phyloP scores from a whole-genome alignment of 1,140 invertebrate species.

The Phortica variegata region DNA sequence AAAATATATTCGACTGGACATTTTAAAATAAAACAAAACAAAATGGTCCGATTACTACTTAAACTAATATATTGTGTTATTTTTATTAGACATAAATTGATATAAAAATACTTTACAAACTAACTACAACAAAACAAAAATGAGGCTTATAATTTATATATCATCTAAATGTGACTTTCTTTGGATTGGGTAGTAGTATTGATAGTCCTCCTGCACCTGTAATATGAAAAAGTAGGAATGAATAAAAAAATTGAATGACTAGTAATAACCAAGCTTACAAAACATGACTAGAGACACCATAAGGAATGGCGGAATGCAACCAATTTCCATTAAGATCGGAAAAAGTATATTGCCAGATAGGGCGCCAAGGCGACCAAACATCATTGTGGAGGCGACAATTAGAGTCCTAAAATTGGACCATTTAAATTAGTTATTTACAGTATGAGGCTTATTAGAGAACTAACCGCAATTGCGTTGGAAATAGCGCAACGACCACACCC shows the following conservation, averaged over 20 bases:
- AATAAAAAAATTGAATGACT: background rate
- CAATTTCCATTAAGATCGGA: slow-evolving; percentile 42
- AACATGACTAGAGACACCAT: slow-evolving; percentile 43
- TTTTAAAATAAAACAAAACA: no score
- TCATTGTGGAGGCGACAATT: slow-evolving; percentile 45
- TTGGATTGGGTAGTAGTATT: slow-evolving; percentile 33
- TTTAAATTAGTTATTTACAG: background rate
- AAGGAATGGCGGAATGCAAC: slow-evolving; percentile 48
- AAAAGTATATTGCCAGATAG: slow-evolving; percentile 49
- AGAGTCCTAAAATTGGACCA: slow-evolving; percentile 25
- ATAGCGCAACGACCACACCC: slow-evolving; percentile 41
- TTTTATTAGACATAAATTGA: no score
- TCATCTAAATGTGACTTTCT: no score
- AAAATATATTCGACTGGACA: no score
- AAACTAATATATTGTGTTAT: no score
- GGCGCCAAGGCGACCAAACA: slow-evolving; percentile 49
- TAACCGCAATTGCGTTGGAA: slow-evolving; percentile 50
- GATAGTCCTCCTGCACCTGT: slow-evolving; percentile 30
- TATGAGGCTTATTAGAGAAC: background rate
- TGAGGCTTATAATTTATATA: no score
- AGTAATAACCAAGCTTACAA: slow-evolving; percentile 20
- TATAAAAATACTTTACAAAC: no score
- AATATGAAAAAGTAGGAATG: slow-evolving; percentile 6
- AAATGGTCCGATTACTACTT: no score
- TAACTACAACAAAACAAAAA: no score